These are phyloP conservation scores for Drosophila saltans DNA, from an alignment of 1,140 invertebrate genomes.

Conservation along the genomic window DNA sequence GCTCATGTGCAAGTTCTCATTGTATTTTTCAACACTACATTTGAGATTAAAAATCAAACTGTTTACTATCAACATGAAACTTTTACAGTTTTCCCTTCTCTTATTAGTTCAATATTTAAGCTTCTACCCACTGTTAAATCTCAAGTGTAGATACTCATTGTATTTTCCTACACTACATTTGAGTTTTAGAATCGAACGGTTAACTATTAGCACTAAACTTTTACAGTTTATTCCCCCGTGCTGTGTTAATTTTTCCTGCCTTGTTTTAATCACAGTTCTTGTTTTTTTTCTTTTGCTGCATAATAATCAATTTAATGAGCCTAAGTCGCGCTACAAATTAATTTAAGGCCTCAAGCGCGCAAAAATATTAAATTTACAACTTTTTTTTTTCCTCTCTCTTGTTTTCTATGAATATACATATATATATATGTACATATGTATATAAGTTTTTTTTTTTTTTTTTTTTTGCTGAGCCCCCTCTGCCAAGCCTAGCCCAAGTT, in stretches of 20 bases:
- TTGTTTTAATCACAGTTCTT: not conserved
- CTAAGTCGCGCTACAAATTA: slow-evolving; percentile 47
- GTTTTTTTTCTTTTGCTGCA: slow-evolving; percentile 3
- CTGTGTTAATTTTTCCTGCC: slow-evolving; percentile 1
- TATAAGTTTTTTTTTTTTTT: slow-evolving; percentile 14
- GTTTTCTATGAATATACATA: slow-evolving; percentile 1
- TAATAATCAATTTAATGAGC: slow-evolving; percentile 55
- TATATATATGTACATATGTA: not conserved
- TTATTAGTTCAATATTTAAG: too few relatives aligned
- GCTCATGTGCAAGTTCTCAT: not conserved
- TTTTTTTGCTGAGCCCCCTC: slow-evolving; percentile 2
- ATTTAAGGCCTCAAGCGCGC: slow-evolving; percentile 55
- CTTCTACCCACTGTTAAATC: too few relatives aligned
- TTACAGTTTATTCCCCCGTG: not conserved
- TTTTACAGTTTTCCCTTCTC: not conserved
- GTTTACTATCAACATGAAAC: not conserved
- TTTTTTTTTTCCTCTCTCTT: slow-evolving; percentile 17
- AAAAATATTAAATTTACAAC: slow-evolving; percentile 61
- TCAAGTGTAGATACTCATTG: not conserved
- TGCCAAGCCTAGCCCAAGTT: not conserved
- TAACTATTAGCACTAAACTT: not conserved
- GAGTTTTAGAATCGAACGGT: not conserved
- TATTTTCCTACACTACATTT: not conserved
- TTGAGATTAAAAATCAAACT: not conserved
- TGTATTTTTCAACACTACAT: not conserved